Evolutionary conservation across 2,888 invertebrate species (phyloP).

Genomic region (Hemithea aestivaria): DNA sequence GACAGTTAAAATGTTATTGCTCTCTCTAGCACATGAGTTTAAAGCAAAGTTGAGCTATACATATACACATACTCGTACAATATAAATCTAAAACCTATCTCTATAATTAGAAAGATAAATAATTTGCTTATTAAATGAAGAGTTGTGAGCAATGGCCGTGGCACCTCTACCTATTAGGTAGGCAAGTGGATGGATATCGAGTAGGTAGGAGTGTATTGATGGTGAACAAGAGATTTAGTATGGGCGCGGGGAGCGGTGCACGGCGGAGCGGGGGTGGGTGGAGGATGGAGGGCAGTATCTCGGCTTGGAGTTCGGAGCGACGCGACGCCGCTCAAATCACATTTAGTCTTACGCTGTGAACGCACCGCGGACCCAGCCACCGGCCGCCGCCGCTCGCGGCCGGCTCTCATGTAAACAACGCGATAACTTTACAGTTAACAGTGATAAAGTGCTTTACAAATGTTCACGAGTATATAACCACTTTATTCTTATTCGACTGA

Average conservation of each 20-base stretch:
- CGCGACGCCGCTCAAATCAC: constrained; percentile 51
- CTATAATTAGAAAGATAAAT: no score
- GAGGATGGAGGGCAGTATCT: constrained; percentile 45
- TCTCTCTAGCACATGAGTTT: no score
- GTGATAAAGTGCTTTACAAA: constrained; percentile 4
- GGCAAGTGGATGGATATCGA: constrained; percentile 9
- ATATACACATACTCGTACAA: no score
- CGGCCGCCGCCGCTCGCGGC: constrained; percentile 20
- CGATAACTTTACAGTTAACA: constrained; percentile 1
- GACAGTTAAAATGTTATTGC: no score
- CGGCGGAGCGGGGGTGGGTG: constrained; percentile 44
- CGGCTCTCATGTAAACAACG: constrained; percentile 9
- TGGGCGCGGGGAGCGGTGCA: constrained; percentile 35
- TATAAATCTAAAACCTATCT: no score
- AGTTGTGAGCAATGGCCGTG: no score
- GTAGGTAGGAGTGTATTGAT: constrained; percentile 27
- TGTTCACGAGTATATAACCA: no score
- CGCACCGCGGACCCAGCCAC: constrained; percentile 44
- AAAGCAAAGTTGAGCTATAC: no score
- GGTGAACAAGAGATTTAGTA: constrained; percentile 30
- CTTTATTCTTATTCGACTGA: no score
- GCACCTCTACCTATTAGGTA: no score
- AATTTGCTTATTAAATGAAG: no score
- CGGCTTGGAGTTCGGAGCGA: constrained; percentile 18
- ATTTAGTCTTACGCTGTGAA: constrained; percentile 29